phyloP scores from a whole-genome alignment of 2,888 invertebrate species.

The Drosophila neotestacea region DNA sequence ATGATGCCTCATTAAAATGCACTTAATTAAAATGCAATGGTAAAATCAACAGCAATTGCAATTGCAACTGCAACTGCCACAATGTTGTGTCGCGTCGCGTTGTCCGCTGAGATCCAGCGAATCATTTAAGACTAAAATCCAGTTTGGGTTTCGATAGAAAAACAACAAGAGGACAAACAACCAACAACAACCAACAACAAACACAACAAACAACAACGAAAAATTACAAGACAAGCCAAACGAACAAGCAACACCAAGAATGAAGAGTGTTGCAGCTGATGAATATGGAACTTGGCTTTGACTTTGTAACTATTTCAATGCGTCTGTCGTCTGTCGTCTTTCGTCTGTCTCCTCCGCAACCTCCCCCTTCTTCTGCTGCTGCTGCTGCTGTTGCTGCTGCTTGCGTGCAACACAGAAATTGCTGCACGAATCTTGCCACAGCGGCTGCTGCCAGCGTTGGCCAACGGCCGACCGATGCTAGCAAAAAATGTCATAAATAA shows the following conservation, averaged over 20 bases:
- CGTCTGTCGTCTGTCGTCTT: slow-evolving; percentile 41
- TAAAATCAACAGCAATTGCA: slow-evolving; percentile 70
- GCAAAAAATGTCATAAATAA: slow-evolving; percentile 81
- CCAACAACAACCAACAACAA: slow-evolving; percentile 59
- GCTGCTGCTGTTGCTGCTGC: background rate
- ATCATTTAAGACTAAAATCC: slow-evolving; percentile 75
- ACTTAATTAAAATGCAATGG: slow-evolving; percentile 80
- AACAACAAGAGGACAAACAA: slow-evolving; percentile 47
- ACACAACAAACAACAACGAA: slow-evolving; percentile 64
- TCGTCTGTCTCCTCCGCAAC: background rate
- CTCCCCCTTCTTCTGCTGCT: background rate
- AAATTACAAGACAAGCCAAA: slow-evolving; percentile 76
- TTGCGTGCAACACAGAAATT: slow-evolving; percentile 66
- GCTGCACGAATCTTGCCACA: slow-evolving; percentile 74
- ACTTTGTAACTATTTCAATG: slow-evolving; percentile 76
- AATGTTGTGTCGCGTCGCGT: slow-evolving; percentile 1
- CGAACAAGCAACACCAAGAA: slow-evolving; percentile 73
- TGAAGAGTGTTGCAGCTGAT: slow-evolving; percentile 82
- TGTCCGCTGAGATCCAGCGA: slow-evolving; percentile 56
- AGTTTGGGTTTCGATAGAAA: slow-evolving; percentile 80
- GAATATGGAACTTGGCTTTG: slow-evolving; percentile 84
- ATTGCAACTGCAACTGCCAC: slow-evolving; percentile 25
- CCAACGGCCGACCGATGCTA: slow-evolving; percentile 23
- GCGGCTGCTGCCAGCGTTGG: slow-evolving; percentile 36
- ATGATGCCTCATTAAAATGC: slow-evolving; percentile 77